phyloP scores from a whole-genome alignment of 2,888 invertebrate species.

The Cerastis leucographa region DNA sequence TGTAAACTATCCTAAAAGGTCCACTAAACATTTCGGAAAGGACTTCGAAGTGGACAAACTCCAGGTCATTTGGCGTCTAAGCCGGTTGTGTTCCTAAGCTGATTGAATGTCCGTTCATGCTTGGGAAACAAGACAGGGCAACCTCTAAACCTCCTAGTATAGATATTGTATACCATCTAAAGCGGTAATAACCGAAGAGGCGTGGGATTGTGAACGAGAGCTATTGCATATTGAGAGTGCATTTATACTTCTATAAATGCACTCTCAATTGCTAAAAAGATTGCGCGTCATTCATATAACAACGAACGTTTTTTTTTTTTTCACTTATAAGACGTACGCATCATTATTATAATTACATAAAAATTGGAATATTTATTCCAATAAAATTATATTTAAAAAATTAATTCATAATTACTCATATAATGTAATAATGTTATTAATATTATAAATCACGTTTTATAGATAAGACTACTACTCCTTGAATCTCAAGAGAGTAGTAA shows the following conservation, averaged over 20 bases:
- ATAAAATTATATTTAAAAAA: too few relatives aligned
- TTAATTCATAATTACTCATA: too few relatives aligned
- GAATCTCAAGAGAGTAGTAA: too few relatives aligned
- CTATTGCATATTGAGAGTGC: background rate
- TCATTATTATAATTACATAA: too few relatives aligned
- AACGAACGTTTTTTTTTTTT: background rate
- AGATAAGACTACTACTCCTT: too few relatives aligned
- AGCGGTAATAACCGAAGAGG: background rate
- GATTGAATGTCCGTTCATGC: conserved; percentile 38
- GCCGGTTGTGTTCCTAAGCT: conserved; percentile 36
- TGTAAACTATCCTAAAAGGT: conserved; percentile 1
- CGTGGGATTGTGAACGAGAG: background rate
- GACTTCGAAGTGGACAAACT: conserved; percentile 5
- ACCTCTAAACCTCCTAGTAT: background rate
- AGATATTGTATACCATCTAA: background rate
- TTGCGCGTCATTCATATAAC: background rate
- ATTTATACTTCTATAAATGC: too few relatives aligned
- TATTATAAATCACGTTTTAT: too few relatives aligned
- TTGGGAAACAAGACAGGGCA: conserved; percentile 12
- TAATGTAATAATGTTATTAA: too few relatives aligned
- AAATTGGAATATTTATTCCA: too few relatives aligned
- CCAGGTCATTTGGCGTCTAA: conserved; percentile 27
- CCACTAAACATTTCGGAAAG: conserved; percentile 8
- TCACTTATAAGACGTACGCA: too few relatives aligned
- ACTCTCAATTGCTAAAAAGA: too few relatives aligned